phyloP scores from a whole-genome alignment of 1,140 invertebrate genomes.

The Sinella curviseta region DNA sequence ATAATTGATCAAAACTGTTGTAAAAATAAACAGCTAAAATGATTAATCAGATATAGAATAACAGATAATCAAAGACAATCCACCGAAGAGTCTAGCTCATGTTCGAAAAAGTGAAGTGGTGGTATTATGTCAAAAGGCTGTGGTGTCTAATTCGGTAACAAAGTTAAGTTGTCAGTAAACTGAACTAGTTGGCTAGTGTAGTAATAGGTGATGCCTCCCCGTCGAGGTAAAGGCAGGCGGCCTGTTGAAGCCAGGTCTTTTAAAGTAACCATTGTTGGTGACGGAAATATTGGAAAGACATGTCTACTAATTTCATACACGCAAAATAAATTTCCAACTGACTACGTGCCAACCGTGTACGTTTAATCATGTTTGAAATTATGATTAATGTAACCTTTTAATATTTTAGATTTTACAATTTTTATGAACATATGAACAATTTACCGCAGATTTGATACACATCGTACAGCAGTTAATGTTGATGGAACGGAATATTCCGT shows the following conservation, averaged over 20 bases:
- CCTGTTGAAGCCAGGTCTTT: background rate
- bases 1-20: too few species aligned
- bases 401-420: background rate
- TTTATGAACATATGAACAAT: background rate
- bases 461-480: constrained; percentile 71
- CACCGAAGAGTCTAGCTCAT: too few species aligned
- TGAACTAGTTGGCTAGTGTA: too few species aligned
- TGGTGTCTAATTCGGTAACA: too few species aligned
- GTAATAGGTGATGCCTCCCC: background rate
- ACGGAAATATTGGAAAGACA: constrained; percentile 86
- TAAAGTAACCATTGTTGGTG: constrained; percentile 13
- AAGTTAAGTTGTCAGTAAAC: too few species aligned
- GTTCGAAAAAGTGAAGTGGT: too few species aligned
- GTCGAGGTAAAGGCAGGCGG: background rate
- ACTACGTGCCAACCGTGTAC: constrained; percentile 86
- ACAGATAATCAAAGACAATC: too few species aligned
- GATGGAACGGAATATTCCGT: constrained; percentile 71
- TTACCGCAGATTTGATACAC: constrained; percentile 88
- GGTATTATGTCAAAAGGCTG: too few species aligned
- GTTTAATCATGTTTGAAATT: background rate
- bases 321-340: constrained; percentile 77
- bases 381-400: background rate
- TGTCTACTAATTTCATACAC: constrained; percentile 90
- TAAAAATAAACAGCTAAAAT: too few species aligned
- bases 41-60: too few species aligned